phyloP scores from a whole-genome alignment of 1,140 invertebrate genomes.

The Bombus sylvicola region DNA sequence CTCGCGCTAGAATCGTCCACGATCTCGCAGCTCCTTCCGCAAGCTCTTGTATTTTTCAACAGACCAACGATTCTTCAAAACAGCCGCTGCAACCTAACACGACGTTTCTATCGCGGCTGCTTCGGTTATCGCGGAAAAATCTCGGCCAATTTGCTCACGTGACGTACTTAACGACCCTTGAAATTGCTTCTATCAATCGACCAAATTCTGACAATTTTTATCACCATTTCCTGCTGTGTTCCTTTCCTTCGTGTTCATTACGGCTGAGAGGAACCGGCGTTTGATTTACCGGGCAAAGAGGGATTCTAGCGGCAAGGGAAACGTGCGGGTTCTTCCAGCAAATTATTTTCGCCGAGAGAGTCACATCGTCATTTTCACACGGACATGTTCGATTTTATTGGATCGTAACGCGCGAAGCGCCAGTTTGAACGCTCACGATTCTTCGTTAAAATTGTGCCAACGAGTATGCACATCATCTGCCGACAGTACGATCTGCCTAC shows the following conservation, averaged over 20 bases:
- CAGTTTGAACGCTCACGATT: too few relatives aligned
- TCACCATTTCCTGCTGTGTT: neutral
- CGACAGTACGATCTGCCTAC: too few relatives aligned
- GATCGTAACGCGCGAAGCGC: too few relatives aligned
- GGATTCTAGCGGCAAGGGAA: too few relatives aligned
- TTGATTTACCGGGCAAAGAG: neutral
- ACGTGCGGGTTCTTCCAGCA: neutral
- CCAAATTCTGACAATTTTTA: slow-evolving; percentile 8
- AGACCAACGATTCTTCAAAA: neutral
- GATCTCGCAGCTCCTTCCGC: neutral
- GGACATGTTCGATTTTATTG: too few relatives aligned
- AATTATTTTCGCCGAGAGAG: neutral
- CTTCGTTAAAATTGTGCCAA: too few relatives aligned
- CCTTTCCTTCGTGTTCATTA: neutral
- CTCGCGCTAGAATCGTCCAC: slow-evolving; percentile 18
- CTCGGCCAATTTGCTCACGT: slow-evolving; percentile 19
- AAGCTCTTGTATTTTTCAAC: slow-evolving; percentile 37
- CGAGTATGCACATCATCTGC: too few relatives aligned
- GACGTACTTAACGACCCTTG: slow-evolving; percentile 27
- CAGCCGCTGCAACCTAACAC: neutral
- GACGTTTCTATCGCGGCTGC: neutral
- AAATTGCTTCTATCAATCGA: slow-evolving; percentile 29
- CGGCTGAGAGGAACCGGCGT: neutral
- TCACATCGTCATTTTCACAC: neutral
- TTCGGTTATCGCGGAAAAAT: slow-evolving; percentile 1